phyloP scores from a whole-genome alignment of 1,140 invertebrate species.

The Drosophila truncata region DNA sequence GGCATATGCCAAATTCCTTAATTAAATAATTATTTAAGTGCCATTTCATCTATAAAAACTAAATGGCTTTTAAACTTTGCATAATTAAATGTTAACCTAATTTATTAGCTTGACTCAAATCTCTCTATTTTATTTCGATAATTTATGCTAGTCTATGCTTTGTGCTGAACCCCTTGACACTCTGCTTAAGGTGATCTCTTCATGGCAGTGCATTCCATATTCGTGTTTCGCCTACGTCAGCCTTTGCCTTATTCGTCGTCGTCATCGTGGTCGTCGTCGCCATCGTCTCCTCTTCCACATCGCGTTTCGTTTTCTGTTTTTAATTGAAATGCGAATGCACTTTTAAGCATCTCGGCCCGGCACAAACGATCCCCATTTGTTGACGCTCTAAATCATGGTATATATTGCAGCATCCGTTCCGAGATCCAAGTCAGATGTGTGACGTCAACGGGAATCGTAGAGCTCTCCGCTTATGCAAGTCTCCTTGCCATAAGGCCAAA shows the following conservation, averaged over 20 bases:
- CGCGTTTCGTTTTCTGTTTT: constrained; percentile 63
- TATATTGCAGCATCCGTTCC: constrained; percentile 47
- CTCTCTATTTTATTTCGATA: background rate
- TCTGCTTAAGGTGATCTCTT: constrained; percentile 15
- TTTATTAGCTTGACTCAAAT: background rate
- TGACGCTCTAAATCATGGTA: constrained; percentile 61
- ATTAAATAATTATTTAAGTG: background rate
- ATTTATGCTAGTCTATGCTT: constrained; percentile 13
- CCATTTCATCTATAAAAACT: background rate
- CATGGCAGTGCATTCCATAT: constrained; percentile 40
- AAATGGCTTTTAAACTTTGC: background rate
- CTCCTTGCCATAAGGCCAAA: constrained; percentile 36
- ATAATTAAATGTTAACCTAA: background rate
- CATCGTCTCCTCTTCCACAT: constrained; percentile 34
- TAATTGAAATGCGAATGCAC: constrained; percentile 83
- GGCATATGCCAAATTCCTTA: too few relatives aligned
- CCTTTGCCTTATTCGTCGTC: constrained; percentile 36
- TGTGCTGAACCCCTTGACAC: background rate
- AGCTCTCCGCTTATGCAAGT: constrained; percentile 58
- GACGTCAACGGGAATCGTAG: constrained; percentile 56
- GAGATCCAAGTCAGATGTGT: constrained; percentile 21
- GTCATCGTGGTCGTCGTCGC: background rate
- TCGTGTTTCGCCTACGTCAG: constrained; percentile 34
- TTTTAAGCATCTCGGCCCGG: constrained; percentile 59
- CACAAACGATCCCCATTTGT: constrained; percentile 52